These are phyloP conservation scores for Porites divaricata DNA, from an alignment of 92 coral and sea anemone genomes.

Conservation along the genomic window DNA sequence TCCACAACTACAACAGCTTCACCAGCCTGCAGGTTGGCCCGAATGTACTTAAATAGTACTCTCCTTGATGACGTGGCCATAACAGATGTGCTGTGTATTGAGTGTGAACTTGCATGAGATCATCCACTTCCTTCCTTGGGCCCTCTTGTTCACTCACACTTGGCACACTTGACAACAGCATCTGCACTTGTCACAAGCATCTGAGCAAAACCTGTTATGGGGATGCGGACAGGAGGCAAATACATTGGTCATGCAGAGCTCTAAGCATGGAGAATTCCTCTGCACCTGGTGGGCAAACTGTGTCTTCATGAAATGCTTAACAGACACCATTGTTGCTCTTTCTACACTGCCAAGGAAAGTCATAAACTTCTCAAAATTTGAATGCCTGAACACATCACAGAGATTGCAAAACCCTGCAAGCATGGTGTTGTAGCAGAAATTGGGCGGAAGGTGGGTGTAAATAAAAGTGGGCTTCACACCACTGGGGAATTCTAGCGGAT, in stretches of 20 bases:
- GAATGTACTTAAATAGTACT: constrained; percentile 16
- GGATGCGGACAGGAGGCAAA: constrained; percentile 33
- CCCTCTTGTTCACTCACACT: not conserved
- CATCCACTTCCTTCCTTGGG: not conserved
- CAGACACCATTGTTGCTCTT: not conserved
- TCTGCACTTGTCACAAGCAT: not conserved
- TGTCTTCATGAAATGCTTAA: not conserved
- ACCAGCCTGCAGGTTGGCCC: constrained; percentile 27
- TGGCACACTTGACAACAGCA: not conserved
- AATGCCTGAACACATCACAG: not conserved
- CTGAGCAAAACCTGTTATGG: constrained; percentile 7
- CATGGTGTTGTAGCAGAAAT: constrained; percentile 18
- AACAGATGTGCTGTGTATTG: constrained; percentile 35
- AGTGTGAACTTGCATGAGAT: not conserved
- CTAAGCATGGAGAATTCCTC: constrained; percentile 2
- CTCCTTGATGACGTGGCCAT: not conserved
- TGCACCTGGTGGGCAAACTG: not conserved
- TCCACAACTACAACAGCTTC: constrained; percentile 1
- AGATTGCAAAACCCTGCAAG: not conserved
- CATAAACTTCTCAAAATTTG: not conserved
- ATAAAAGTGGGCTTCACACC: constrained; percentile 40
- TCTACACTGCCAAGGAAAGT: not conserved
- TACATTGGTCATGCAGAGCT: constrained; percentile 16
- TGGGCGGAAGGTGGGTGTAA: constrained; percentile 39
- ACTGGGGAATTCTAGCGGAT: constrained; percentile 48